Base-by-base conservation (phyloP, 2,113 vertebrate species). In the Lagopus leucura region DNA sequence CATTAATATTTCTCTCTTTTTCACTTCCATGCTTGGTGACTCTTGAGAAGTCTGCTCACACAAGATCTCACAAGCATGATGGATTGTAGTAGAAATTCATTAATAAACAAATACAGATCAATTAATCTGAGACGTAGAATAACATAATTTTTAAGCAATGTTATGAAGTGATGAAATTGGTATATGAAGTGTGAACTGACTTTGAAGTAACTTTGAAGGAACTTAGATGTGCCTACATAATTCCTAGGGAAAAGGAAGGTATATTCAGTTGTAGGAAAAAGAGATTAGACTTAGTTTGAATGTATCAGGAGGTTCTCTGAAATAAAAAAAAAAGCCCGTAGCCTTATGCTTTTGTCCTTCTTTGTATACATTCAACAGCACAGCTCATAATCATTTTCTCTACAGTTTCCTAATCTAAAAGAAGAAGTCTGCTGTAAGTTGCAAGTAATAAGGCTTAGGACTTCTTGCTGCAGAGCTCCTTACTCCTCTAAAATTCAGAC, bases 61-160 rank as follows among this genome's bases (percentile, higher is more conserved):
- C 14, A 63, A 60, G 72, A 73, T 90, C 77, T 52, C 70, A 66
- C 65, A 36, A 95, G 80, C 66, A 64, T n/a, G 32, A 43, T 42
- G 82, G 86, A 75, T 45, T 95, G 88, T 50, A 82, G 74, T 90
- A 91, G 75, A 88, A 88, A 92, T 79, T 86, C 22, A 67, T 94
- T 94, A 86, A 83, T 82, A 55, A 94, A 32, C 42, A 88, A 52
- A 71, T 28, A 73, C 43, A 78, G 55, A 79, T 60, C 6, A 72
- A 67, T 87, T 92, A 28, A 47, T 69, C 50, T 72, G 7, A 52
- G 84, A 40, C 57, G 34, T 57, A 42, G 30, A 92, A 71, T 92
- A 61, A 32, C 58, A 63, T 63, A 8, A 67, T 80, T 84, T 81
- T 67, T 78, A 87, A 91, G 57, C 15, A 82, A 3, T 28, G 14